phyloP scores from a whole-genome alignment of 2,888 invertebrate species.

The Alcis repandata region DNA sequence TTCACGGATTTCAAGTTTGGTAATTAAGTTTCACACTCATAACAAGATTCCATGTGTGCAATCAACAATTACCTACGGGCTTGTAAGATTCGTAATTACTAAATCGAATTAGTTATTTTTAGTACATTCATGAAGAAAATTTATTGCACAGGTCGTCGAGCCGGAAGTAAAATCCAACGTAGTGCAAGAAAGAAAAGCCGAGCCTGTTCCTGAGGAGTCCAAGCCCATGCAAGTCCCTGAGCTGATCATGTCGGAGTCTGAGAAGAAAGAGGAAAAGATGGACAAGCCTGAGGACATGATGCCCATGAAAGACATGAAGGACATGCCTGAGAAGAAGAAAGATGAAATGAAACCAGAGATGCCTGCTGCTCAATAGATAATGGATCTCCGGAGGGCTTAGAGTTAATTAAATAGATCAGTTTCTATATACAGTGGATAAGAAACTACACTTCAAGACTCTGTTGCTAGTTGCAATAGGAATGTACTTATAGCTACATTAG shows the following conservation, averaged over 20 bases:
- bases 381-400: slow-evolving; percentile 24
- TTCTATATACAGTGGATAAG: slow-evolving; percentile 10
- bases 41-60: too few species aligned
- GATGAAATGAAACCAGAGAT: slow-evolving; percentile 43
- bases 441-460: not conserved
- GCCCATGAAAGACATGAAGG: slow-evolving; percentile 35
- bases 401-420: not conserved
- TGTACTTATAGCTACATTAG: too few species aligned
- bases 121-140: not conserved
- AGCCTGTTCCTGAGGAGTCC: slow-evolving; percentile 53
- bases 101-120: too few species aligned
- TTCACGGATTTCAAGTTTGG: too few species aligned
- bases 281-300: slow-evolving; percentile 58
- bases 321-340: slow-evolving; percentile 43
- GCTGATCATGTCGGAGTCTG: slow-evolving; percentile 75
- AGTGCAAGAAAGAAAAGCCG: slow-evolving; percentile 60
- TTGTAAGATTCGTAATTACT: too few species aligned
- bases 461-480: too few species aligned
- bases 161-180: slow-evolving; percentile 55
- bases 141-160: slow-evolving; percentile 51
- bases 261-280: slow-evolving; percentile 63
- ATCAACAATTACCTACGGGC: too few species aligned
- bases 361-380: slow-evolving; percentile 40
- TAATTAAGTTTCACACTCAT: too few species aligned
- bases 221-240: slow-evolving; percentile 77